Evolutionary conservation across 2,797 vertebrate genomes (phyloP).

Genomic region (Limnodromus scolopaceus): DNA sequence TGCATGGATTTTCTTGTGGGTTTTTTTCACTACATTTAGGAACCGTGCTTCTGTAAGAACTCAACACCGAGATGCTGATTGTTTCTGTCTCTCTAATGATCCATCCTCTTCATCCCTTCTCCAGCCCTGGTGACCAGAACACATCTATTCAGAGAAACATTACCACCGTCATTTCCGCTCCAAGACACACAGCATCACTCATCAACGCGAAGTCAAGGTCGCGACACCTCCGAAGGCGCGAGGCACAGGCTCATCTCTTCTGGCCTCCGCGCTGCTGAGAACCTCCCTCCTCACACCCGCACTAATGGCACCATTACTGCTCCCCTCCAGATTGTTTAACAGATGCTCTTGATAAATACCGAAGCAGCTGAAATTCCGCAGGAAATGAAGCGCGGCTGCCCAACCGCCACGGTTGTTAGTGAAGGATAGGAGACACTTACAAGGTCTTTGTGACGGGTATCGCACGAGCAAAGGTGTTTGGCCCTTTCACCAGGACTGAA

Average conservation of each 20-base stretch:
- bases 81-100: slow-evolving; percentile 19
- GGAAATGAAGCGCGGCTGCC: slow-evolving; percentile 60
- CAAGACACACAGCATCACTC: neutral
- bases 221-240: neutral
- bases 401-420: neutral
- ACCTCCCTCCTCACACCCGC: neutral
- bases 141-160: slow-evolving; percentile 32
- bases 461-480: neutral
- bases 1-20: neutral
- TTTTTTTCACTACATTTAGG: neutral
- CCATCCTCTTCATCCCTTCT: neutral
- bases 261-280: neutral
- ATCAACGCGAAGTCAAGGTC: neutral
- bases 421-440: slow-evolving; percentile 23
- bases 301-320: slow-evolving; percentile 31
- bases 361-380: slow-evolving; percentile 30
- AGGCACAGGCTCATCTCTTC: neutral
- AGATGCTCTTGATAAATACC: slow-evolving; percentile 66
- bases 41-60: neutral
- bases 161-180: slow-evolving; percentile 1
- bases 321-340: slow-evolving; percentile 68
- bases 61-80: neutral
- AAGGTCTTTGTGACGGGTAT: slow-evolving; percentile 13
- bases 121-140: neutral
- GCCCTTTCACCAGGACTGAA: neutral